Evolutionary conservation across 2,113 vertebrate genomes (phyloP).

Genomic region (Octodon degus): DNA sequence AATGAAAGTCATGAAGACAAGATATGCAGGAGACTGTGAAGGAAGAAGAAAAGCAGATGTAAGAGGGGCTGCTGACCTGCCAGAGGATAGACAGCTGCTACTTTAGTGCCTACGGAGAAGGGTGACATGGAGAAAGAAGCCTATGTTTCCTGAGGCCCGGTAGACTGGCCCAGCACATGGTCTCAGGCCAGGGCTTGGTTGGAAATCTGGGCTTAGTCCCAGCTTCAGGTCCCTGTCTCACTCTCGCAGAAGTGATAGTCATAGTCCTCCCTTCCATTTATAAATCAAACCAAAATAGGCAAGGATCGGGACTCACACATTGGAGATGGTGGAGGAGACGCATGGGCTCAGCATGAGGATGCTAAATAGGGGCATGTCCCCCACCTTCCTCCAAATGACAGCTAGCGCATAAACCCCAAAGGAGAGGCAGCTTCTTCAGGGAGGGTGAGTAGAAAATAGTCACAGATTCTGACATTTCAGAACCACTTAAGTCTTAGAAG

Average conservation of each 20-base stretch:
- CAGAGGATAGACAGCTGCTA: not conserved
- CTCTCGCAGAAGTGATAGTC: not conserved
- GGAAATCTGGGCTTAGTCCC: not conserved
- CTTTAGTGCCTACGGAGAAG: not conserved
- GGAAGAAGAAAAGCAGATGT: not conserved
- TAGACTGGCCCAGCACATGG: no score
- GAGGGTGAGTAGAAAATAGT: not conserved
- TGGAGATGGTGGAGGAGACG: fast-evolving
- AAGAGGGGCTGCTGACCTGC: not conserved
- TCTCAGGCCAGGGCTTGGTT: not conserved
- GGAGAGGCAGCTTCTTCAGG: not conserved
- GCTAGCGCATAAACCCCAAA: not conserved
- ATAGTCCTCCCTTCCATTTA: not conserved
- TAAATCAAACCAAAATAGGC: not conserved
- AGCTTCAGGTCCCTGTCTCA: not conserved
- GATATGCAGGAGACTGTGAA: not conserved
- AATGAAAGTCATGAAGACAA: not conserved
- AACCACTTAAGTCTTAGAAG: not conserved
- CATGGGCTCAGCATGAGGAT: not conserved
- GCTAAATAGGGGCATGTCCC: not conserved
- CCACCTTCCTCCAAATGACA: not conserved
- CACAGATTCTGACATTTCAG: not conserved
- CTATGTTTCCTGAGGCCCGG: no score
- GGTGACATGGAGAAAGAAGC: not conserved
- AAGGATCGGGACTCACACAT: not conserved